These are phyloP conservation scores for Mamestra brassicae DNA, from an alignment of 2,888 invertebrate species.

Conservation along the genomic window DNA sequence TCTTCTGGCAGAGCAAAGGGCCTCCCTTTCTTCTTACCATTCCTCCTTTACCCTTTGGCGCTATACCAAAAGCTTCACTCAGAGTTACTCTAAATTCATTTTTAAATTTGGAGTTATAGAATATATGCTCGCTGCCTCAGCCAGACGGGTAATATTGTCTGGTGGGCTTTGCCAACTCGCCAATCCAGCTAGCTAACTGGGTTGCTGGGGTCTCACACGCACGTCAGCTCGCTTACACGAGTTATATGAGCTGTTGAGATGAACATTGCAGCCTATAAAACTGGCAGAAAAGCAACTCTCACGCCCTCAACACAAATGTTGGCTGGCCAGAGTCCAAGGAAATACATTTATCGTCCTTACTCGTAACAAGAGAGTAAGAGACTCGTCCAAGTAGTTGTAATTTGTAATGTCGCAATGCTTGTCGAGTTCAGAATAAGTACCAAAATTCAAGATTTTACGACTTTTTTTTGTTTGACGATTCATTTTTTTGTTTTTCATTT, in stretches of 20 bases:
- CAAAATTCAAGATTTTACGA: no score
- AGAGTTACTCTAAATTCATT: neutral
- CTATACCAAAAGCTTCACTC: neutral
- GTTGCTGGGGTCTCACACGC: neutral
- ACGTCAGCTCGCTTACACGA: neutral
- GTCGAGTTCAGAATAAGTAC: neutral
- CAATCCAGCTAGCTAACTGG: neutral
- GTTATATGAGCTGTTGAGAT: conserved; percentile 7
- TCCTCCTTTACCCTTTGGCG: neutral
- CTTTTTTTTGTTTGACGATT: no score
- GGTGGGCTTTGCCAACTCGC: neutral
- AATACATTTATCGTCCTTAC: conserved; percentile 3
- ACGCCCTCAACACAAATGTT: conserved; percentile 5
- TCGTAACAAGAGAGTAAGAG: neutral
- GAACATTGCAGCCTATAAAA: conserved; percentile 15
- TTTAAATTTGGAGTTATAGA: neutral
- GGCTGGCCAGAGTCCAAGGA: conserved; percentile 7
- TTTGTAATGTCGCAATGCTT: neutral
- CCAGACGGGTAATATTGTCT: neutral
- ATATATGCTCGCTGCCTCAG: neutral
- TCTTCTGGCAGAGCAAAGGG: neutral
- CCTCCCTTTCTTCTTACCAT: no score
- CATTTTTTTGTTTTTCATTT: neutral
- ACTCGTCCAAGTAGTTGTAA: neutral
- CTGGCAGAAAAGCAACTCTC: conserved; percentile 9